These are phyloP conservation scores for Synanthedon vespiformis DNA, from an alignment of 2,888 invertebrate genomes.

Conservation along the genomic window DNA sequence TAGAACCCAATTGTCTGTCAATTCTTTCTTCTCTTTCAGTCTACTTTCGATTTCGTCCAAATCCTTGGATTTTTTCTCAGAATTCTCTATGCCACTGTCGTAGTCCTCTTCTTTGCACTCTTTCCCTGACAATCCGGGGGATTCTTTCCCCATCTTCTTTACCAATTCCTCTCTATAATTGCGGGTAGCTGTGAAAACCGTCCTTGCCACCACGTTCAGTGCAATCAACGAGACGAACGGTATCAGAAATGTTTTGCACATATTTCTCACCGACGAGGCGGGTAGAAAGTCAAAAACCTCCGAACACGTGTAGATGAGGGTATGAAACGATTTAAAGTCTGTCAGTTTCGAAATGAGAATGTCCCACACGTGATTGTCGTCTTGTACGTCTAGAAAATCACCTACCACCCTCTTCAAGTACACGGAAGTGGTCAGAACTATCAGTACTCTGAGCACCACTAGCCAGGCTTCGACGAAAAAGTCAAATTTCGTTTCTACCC, in stretches of 20 bases:
- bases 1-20: slow-evolving; percentile 16
- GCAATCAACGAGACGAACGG: slow-evolving; percentile 66
- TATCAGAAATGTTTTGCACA: slow-evolving; percentile 68
- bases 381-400: slow-evolving; percentile 41
- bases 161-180: slow-evolving; percentile 1
- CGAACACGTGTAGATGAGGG: slow-evolving; percentile 82
- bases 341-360: slow-evolving; percentile 78
- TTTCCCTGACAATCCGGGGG: slow-evolving; percentile 13
- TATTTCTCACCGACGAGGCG: slow-evolving; percentile 54
- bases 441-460: slow-evolving; percentile 26
- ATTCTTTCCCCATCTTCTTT: slow-evolving; percentile 6
- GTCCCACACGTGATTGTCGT: slow-evolving; percentile 79
- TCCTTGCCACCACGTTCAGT: slow-evolving; percentile 34
- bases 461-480: slow-evolving; percentile 35
- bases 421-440: slow-evolving; percentile 28
- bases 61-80: slow-evolving; percentile 31
- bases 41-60: slow-evolving; percentile 25
- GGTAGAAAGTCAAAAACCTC: slow-evolving; percentile 81
- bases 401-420: slow-evolving; percentile 51
- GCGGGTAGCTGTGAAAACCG: slow-evolving; percentile 28
- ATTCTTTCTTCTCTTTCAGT: slow-evolving; percentile 20
- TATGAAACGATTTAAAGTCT: slow-evolving; percentile 78
- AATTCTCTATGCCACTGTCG: slow-evolving; percentile 68
- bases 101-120: slow-evolving; percentile 49
- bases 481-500: slow-evolving; percentile 33